A percentile compares a stretch with the other conserved stretches of the same genome.
Evolutionary conservation across 2,797 vertebrate genomes (phyloP).

Genomic region (Catharus ustulatus): DNA sequence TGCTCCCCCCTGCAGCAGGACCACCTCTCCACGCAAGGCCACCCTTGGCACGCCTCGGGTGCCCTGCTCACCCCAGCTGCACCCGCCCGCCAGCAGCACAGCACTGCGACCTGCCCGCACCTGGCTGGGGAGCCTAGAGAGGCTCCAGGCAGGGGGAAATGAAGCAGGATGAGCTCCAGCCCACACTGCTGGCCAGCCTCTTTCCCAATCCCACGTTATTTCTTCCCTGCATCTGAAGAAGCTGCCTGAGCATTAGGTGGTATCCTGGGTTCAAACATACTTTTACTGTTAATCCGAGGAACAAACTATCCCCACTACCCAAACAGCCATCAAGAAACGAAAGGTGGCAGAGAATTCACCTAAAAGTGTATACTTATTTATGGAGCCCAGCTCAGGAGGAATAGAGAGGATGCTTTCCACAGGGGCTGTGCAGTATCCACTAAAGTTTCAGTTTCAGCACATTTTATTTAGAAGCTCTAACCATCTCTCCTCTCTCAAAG

Average conservation of each 20-base stretch:
- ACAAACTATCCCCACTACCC: neutral
- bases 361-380: neutral
- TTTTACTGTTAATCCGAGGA: neutral
- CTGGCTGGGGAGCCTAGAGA: neutral
- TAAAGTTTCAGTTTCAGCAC: neutral
- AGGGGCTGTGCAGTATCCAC: neutral
- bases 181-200: neutral
- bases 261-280: neutral
- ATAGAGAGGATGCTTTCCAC: neutral
- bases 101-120: rapidly evolving
- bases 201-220: neutral
- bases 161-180: neutral
- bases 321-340: neutral
- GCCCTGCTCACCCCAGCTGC: neutral
- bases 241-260: neutral
- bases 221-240: neutral
- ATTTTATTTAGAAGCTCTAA: neutral
- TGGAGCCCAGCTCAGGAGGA: neutral
- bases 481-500: neutral
- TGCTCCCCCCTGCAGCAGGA: neutral
- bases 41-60: rapidly evolving
- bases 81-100: neutral
- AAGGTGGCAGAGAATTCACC: neutral
- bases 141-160: neutral
- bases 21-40: neutral